Evolutionary conservation across 92 coral and sea anemone genomes (phyloP), one percentile per base, ranked within the genome.

Genomic region (Parazoanthus swiftii): DNA sequence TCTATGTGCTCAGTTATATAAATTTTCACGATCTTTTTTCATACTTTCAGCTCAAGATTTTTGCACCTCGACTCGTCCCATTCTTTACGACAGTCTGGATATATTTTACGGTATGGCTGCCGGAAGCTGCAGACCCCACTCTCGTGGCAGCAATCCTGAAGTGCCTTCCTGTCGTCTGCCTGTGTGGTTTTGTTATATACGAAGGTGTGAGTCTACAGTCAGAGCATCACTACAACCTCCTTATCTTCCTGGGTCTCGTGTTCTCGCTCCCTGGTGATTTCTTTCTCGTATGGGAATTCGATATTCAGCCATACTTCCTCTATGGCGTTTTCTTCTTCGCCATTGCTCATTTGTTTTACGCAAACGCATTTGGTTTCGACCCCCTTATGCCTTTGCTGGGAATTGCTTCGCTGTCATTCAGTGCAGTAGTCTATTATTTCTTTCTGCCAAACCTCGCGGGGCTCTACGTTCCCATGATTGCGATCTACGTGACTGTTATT

Each of bases 231-330:
- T 93, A 91, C 90, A 93, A 89, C 44, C 82, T 88, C 3, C 39
- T 44, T 44, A 86, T 93, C 8, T 79, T 93, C 42, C 56, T 91
- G 5, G 95, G 93, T 88, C 91, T 93, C 46, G 37, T 89, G 59
- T 93, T 93, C 89, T 93, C 95, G 4, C 76, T 91, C 50, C 85
- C 88, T 51, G 95, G 95, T 7, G 95, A 93, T 54, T 89, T 91
- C 68, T 82, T 93, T 54, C 86, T 93, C 36, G 93, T 93, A 20
- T 93, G 95, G 95, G 92, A 93, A 81, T 82, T 67, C 48, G 33
- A 29, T 29, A 48, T 63, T 36, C 80, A 85, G 6, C 81, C 75
- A 5, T 86, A 81, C 26, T 93, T 93, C 58, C 35, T 76, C 37
- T 90, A 91, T 91, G 91, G 92, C 2, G 88, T 93, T 15, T 76